Conservation (phyloP, 2,797 vertebrate species). For the Anableps anableps region DNA sequence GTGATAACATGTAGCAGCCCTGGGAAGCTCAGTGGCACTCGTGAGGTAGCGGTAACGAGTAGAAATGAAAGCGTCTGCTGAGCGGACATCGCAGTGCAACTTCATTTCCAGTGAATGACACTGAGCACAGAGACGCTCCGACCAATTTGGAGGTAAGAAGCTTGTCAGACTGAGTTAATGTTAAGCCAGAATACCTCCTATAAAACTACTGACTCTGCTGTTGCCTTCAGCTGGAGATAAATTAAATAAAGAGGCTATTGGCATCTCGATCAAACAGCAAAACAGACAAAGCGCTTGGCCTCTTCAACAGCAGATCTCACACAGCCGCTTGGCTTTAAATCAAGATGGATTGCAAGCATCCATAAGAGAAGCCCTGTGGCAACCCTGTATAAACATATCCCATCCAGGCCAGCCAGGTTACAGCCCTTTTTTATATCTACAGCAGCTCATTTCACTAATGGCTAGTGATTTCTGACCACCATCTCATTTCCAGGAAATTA, state of each 20-base stretch:
- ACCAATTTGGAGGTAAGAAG: background rate
- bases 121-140: background rate
- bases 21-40: background rate
- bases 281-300: slow-evolving; percentile 35
- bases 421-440: slow-evolving; percentile 37
- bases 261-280: slow-evolving; percentile 24
- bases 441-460: slow-evolving; percentile 68
- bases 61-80: background rate
- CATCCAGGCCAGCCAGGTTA: slow-evolving; percentile 37
- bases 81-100: background rate
- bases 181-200: background rate
- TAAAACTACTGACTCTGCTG: slow-evolving; percentile 4
- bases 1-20: slow-evolving; percentile 2
- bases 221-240: slow-evolving; percentile 12
- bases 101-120: background rate
- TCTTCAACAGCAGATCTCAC: slow-evolving; percentile 31
- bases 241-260: slow-evolving; percentile 24
- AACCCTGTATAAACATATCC: slow-evolving; percentile 56
- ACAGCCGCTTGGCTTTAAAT: slow-evolving; percentile 49
- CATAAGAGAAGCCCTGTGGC: slow-evolving; percentile 43
- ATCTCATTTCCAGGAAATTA: slow-evolving; percentile 43
- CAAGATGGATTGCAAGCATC: slow-evolving; percentile 51
- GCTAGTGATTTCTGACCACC: slow-evolving; percentile 54
- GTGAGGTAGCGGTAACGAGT: background rate
- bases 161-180: background rate